Evolutionary conservation across 2,113 vertebrate genomes (phyloP), one percentile per base, ranked within the genome.

Genomic region (Corythornis cristatus): DNA sequence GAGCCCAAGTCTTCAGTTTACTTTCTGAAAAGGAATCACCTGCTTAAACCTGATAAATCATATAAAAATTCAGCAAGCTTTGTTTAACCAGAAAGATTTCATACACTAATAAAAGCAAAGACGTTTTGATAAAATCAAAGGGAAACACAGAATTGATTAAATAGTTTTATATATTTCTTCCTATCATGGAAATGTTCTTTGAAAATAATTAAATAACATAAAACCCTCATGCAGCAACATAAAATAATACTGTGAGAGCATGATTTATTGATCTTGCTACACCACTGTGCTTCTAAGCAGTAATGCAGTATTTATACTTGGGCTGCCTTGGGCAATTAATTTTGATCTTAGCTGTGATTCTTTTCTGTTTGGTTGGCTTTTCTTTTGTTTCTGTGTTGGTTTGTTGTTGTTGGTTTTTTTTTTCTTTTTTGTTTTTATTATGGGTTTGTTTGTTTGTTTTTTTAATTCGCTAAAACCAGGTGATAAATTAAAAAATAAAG

Each of bases 1-100:
- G 35, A 84, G 65, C 65, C 77, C 54, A 93, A 29, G 12, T 61
- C n/a, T 86, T 77, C 5, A 7, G 33, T 75, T 92, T 81, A 58
- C 35, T 75, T 81, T 90, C 73, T 70, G 53, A 66, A 94, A 88
- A 79, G 62, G 82, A 92, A 79, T 58, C 83, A 90, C 74, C 83
- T 93, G 90, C 62, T 26, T 68, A 46, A 90, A 95, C 45, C 54
- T 94, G 90, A 92, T 94, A 94, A 94, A 90, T 94, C 53, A 82
- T 62, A 84, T 68, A 96, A 96, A 84, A 33, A 26, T 72, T 75
- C 50, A 70, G 42, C 43, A 68, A 84, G 33, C 33, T 93, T 54
- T 80, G 54, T 96, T 93, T 91, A 93, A 85, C n/a, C 17, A 86
- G 66, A 53, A 74, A 60, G 46, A 82, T 33, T 88, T 94, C 82